These are phyloP conservation scores for Mylabris sibirica DNA, from an alignment of 2,888 invertebrate genomes.

Conservation along the genomic window DNA sequence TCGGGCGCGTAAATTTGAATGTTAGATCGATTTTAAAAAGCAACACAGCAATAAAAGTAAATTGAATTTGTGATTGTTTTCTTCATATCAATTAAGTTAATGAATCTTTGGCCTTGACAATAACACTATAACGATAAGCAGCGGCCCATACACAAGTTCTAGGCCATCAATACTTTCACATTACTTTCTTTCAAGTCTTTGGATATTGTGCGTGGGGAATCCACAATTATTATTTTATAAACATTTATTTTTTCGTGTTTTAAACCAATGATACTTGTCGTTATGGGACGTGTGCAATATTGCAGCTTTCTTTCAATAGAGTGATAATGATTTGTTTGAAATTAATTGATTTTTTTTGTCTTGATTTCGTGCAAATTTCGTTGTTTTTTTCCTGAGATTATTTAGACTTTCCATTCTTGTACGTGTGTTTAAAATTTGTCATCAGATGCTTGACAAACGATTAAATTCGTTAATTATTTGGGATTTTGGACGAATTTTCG, in stretches of 20 bases:
- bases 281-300: background rate
- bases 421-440: background rate
- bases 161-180: slow-evolving; percentile 58
- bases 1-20: background rate
- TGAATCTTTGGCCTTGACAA: slow-evolving; percentile 55
- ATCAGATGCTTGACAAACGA: slow-evolving; percentile 26
- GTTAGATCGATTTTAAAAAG: background rate
- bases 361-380: slow-evolving; percentile 5
- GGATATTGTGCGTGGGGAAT: slow-evolving; percentile 24
- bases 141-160: slow-evolving; percentile 57
- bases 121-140: slow-evolving; percentile 53
- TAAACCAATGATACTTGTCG: background rate
- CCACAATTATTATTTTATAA: background rate
- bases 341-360: slow-evolving; percentile 24
- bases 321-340: slow-evolving; percentile 30
- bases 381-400: background rate
- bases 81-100: background rate
- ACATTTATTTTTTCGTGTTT: background rate
- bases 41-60: background rate
- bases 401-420: background rate
- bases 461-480: slow-evolving; percentile 29
- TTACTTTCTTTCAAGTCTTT: slow-evolving; percentile 54
- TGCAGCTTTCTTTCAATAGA: slow-evolving; percentile 39
- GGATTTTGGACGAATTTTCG: slow-evolving; percentile 21
- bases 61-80: background rate